Base-by-base conservation (phyloP, 2,113 vertebrate genomes). In the Heteronetta atricapilla region DNA sequence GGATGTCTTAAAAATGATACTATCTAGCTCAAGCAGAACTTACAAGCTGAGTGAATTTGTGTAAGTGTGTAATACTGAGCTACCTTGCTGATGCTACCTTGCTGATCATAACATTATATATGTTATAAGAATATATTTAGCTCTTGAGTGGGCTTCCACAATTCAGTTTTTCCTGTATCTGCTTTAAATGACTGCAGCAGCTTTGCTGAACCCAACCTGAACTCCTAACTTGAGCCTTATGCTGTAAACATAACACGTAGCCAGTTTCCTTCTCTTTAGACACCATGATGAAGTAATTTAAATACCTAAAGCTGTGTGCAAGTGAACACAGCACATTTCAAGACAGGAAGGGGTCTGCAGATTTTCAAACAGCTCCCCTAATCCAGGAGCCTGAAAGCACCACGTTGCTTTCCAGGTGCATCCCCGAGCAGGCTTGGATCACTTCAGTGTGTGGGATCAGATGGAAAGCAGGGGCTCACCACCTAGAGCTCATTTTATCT, bases 21-120 rank as follows among this genome's bases (percentile, higher is more conserved):
- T 88, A 86, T 73, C 73, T 42, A 94, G 36, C 13, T 96, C 48
- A 66, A 64, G 53, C 38, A 97, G 90, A 95, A 88, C 34, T 92
- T 93, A 63, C 48, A 82, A 74, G 28, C 29, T 82, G 73, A 70
- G 52, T 21, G 62, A 94, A 90, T 84, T 90, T 89, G 29, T 64
- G 52, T 28, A 60, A 77, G 22, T 25, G 4, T 44, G 38, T 72
- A 82, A 93, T 36, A 36, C n/a, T 66, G 22, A n/a, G n/a, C n/a
- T n/a, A n/a, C n/a, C n/a, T 23, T 67, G 36, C 23, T 86, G 55
- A 89, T n/a, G 46, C 33, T 80, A 87, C 48, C 22, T 44, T 88
- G 64, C 86, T 42, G 42, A 94, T 68, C 48, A 14, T 34, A 78
- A 60, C 4, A 2, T 64, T 83, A 72, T 72, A 78, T 93, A 90